Conservation (phyloP, 2,113 vertebrate species). For the Ailurus styani region DNA sequence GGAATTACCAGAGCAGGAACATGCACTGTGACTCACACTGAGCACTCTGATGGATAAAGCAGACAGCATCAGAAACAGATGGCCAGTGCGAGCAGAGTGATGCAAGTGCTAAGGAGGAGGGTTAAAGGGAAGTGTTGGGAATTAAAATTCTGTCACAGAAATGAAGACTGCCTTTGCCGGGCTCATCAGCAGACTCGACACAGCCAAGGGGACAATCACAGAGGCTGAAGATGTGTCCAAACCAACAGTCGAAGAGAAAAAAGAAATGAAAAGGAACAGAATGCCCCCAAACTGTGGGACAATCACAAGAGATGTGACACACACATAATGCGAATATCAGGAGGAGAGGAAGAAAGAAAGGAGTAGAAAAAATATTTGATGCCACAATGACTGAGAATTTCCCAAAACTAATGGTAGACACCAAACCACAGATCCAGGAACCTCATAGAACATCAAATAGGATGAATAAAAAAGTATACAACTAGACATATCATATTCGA, state of each 20-base stretch:
- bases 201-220: neutral
- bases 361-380: neutral
- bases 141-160: neutral
- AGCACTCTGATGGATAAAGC: neutral
- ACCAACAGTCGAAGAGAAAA: neutral
- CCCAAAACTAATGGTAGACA: neutral
- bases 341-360: neutral
- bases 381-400: neutral
- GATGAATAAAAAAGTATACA: neutral
- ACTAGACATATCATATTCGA: neutral
- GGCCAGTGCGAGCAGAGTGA: neutral
- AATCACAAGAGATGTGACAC: neutral
- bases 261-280: neutral
- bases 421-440: neutral
- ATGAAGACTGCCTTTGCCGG: neutral
- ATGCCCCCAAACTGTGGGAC: neutral
- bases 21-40: neutral
- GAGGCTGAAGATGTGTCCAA: neutral
- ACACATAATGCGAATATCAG: neutral
- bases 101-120: neutral
- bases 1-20: neutral
- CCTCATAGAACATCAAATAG: neutral
- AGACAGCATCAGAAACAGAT: neutral
- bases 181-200: neutral
- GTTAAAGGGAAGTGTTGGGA: neutral